phyloP scores from a whole-genome alignment of 1,140 invertebrate species.

The Cherax destructor region DNA sequence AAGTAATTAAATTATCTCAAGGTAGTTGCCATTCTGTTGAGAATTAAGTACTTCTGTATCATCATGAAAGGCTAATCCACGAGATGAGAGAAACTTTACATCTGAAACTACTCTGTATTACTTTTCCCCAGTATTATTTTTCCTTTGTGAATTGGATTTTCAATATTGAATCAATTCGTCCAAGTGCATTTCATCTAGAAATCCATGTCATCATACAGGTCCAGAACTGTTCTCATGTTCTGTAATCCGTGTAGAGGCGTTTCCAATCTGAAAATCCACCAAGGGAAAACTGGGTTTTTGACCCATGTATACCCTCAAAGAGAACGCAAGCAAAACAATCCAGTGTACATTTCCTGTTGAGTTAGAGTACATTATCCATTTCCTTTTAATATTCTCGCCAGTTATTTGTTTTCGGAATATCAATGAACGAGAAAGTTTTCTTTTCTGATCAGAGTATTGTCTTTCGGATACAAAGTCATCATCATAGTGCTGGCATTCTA shows the following conservation, averaged over 20 bases:
- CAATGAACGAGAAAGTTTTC: too few relatives aligned
- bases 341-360: too few relatives aligned
- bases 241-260: not conserved
- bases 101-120: constrained; percentile 29
- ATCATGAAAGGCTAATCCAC: not conserved
- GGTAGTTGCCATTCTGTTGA: constrained; percentile 25
- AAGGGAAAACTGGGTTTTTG: too few relatives aligned
- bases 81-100: too few relatives aligned
- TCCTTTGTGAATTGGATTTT: constrained; percentile 6
- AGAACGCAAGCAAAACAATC: too few relatives aligned
- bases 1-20: not conserved
- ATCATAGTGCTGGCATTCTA: too few relatives aligned
- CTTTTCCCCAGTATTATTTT: not conserved
- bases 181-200: constrained; percentile 7
- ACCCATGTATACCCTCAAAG: too few relatives aligned
- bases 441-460: too few relatives aligned
- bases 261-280: not conserved
- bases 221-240: not conserved
- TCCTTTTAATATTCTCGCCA: too few relatives aligned
- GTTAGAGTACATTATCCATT: too few relatives aligned
- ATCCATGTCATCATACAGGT: not conserved
- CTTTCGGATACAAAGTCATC: too few relatives aligned
- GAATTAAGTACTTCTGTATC: constrained; percentile 24
- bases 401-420: too few relatives aligned
- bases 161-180: not conserved